A percentile compares a stretch with the other conserved stretches of the same genome.
Evolutionary conservation across 2,888 invertebrate genomes (phyloP).

Genomic region (Heteropelma amictum): DNA sequence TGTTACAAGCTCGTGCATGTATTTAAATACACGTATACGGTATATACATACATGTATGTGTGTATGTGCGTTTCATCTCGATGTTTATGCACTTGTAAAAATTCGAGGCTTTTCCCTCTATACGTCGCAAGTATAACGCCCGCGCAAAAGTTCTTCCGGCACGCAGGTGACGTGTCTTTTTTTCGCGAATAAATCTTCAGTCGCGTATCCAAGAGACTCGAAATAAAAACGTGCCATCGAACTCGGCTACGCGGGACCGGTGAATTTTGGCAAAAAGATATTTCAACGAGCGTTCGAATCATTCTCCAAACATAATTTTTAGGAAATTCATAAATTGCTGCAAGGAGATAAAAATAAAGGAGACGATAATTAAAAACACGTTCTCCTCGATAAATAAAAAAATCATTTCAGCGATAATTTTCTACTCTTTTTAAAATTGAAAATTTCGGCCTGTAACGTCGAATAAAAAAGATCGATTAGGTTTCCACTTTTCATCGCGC

Average conservation of each 20-base stretch:
- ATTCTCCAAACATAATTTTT: no score
- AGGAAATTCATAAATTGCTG: no score
- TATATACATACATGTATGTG: neutral
- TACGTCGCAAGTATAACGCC: conserved; percentile 4
- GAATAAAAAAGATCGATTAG: no score
- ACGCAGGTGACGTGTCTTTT: conserved; percentile 34
- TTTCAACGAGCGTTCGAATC: no score
- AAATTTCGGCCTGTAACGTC: no score
- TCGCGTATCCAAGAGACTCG: neutral
- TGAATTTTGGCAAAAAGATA: neutral
- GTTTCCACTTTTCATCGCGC: no score
- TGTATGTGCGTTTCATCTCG: neutral
- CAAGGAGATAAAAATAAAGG: no score
- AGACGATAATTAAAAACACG: no score
- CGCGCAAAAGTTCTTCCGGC: neutral
- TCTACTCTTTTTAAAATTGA: no score
- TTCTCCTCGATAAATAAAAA: no score
- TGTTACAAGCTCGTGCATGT: neutral
- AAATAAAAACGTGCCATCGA: neutral
- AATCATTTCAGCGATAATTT: no score
- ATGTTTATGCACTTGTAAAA: conserved; percentile 42
- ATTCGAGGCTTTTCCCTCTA: conserved; percentile 25
- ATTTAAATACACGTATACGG: neutral
- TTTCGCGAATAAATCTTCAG: conserved; percentile 37
- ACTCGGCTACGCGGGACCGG: neutral